Percentiles rank a stretch among this genome's conserved stretches.
These are phyloP conservation scores for Atethmia centrago DNA, from an alignment of 2,888 invertebrate species.

Conservation along the genomic window DNA sequence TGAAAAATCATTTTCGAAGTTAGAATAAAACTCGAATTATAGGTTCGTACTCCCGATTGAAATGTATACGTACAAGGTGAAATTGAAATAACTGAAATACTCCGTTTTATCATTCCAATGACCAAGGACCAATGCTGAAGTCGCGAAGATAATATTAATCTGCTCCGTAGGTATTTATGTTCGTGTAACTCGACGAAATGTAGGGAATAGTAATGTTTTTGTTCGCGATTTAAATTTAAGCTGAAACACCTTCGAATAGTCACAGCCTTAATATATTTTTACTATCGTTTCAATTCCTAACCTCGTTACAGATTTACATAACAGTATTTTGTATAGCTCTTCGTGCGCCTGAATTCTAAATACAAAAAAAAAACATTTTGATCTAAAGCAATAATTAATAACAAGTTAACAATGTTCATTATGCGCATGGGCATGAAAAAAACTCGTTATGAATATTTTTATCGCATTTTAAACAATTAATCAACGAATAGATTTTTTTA, in stretches of 20 bases:
- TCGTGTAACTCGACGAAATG: background rate
- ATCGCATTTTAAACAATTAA: slow-evolving; percentile 22
- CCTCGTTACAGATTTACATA: slow-evolving; percentile 13
- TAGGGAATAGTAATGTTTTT: background rate
- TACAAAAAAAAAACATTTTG: slow-evolving; percentile 13
- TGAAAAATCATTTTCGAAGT: background rate
- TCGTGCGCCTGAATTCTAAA: background rate
- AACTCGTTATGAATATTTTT: slow-evolving; percentile 11
- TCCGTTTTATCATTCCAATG: background rate
- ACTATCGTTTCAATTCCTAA: background rate
- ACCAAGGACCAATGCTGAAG: background rate
- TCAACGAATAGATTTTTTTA: slow-evolving; percentile 14
- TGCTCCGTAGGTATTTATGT: background rate
- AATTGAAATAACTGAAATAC: background rate
- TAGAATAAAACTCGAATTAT: background rate
- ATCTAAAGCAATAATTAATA: slow-evolving; percentile 10
- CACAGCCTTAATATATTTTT: background rate
- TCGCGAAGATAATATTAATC: background rate
- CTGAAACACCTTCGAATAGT: background rate
- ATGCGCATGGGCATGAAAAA: slow-evolving; percentile 16
- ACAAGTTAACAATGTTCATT: slow-evolving; percentile 11
- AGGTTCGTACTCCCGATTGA: background rate
- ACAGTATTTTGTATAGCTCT: background rate
- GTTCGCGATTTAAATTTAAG: background rate
- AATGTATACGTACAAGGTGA: background rate